Percentiles rank a stretch among this genome's conserved stretches.
These are phyloP conservation scores for Chelon auratus DNA, from an alignment of 2,797 vertebrate genomes.

Conservation along the genomic window DNA sequence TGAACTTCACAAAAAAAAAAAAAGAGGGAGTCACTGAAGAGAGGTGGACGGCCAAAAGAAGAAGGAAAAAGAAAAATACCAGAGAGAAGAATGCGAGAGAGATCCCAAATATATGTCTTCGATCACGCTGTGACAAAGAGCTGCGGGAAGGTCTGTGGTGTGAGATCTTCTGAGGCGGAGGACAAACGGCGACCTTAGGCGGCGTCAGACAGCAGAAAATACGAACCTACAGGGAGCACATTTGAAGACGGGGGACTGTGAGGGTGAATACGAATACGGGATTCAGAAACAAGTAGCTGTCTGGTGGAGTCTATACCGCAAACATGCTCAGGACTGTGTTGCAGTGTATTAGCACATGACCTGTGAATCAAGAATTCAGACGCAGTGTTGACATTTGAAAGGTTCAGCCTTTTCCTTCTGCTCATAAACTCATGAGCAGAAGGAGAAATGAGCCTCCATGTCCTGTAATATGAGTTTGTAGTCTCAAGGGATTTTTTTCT, in stretches of 20 bases:
- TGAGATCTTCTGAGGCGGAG: conserved; percentile 64
- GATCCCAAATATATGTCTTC: conserved; percentile 54
- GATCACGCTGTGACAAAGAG: conserved; percentile 68
- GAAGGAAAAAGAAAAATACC: conserved; percentile 2
- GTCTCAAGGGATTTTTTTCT: conserved; percentile 10
- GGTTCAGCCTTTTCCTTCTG: conserved; percentile 32
- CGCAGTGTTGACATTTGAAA: conserved; percentile 64
- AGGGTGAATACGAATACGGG: conserved; percentile 67
- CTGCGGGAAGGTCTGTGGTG: conserved; percentile 45
- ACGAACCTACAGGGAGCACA: conserved; percentile 59
- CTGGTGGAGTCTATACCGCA: conserved; percentile 27
- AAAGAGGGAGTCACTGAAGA: conserved; percentile 46
- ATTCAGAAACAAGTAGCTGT: conserved; percentile 44
- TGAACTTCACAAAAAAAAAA: conserved; percentile 49
- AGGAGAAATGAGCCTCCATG: background rate
- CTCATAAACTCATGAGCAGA: conserved; percentile 22
- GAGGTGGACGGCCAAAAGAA: conserved; percentile 39
- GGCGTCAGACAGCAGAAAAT: conserved; percentile 63
- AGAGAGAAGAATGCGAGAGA: conserved; percentile 38
- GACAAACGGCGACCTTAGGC: conserved; percentile 69
- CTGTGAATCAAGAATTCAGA: conserved; percentile 51
- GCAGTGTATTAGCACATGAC: conserved; percentile 63
- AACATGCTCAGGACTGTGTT: conserved; percentile 41
- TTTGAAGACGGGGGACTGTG: conserved; percentile 61
- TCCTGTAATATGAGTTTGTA: background rate